A percentile compares a stretch with the other conserved stretches of the same genome.
Conservation (phyloP, 1,140 invertebrate genomes). For the Pissodes strobi region DNA sequence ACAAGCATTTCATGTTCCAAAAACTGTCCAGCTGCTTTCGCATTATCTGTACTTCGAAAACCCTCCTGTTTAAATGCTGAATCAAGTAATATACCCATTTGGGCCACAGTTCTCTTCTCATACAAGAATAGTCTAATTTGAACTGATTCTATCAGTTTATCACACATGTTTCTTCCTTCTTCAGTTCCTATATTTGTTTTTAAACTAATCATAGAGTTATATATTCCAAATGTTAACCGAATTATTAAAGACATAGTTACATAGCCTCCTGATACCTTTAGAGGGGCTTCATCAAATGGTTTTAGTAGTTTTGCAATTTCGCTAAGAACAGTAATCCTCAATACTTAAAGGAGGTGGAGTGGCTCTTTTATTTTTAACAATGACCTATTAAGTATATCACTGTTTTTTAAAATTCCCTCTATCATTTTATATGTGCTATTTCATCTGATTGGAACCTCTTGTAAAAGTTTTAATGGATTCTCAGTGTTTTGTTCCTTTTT, state of each 20-base stretch:
- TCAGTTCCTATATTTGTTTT: no score
- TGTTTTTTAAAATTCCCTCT: conserved; percentile 4
- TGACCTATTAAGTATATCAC: conserved; percentile 8
- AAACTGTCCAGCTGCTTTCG: background rate
- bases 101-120: conserved; percentile 9
- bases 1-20: conserved; percentile 29
- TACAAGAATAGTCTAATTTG: conserved; percentile 19
- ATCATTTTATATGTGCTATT: conserved; percentile 22
- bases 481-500: conserved; percentile 15
- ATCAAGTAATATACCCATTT: conserved; percentile 11
- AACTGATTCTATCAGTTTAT: conserved; percentile 11
- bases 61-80: conserved; percentile 19
- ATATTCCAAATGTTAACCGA: no score
- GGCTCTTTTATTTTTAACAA: conserved; percentile 2
- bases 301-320: background rate
- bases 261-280: conserved; percentile 13
- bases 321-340: background rate
- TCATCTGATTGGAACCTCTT: conserved; percentile 7
- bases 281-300: conserved; percentile 12
- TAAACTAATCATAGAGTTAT: no score
- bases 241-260: conserved; percentile 17
- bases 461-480: conserved; percentile 4
- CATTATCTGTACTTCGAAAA: conserved; percentile 12
- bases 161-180: conserved; percentile 13
- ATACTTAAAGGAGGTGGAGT: background rate